Base-by-base conservation (phyloP, 2,113 vertebrate genomes). In the Propithecus coquereli region DNA sequence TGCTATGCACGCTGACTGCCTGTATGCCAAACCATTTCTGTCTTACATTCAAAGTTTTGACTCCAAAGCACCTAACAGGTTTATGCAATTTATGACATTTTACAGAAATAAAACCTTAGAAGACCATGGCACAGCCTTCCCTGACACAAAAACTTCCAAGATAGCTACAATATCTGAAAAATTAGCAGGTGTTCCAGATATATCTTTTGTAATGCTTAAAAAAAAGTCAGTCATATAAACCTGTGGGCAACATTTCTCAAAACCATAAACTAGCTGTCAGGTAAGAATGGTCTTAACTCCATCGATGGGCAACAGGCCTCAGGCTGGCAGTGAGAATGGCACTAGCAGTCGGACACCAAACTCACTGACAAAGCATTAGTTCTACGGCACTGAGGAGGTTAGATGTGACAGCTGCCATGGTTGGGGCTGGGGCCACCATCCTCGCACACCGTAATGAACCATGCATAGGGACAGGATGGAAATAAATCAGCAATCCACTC, bases 391-490 rank as follows among this genome's bases (percentile, higher is more conserved):
- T 6, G 1, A 76, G 40, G 61, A 68, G 37, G 5, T 68, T 12
- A 30, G 16, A 4, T 2, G 8, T 12, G 17, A 25, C 10, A 34
- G 22, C 61, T 9, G 54, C 3, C 18, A 7, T 0, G 25, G 23
- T 8, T n/a, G 89, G 37, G 27, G 20, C 12, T 23, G 2, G 40
- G 8, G 30, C 14, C 27, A 32, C 47, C 12, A 30, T 3, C 27
- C 6, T 4, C 6, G 0, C 23, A n/a, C 4, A 9, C 27, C 68
- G 17, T 0, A 2, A 25, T 12, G 13, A 13, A 14, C 18, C 14
- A 16, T 30, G 22, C 3, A 2, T 1, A 22, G 13, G 43, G 54
- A n/a, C 22, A n/a, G 12, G 8, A 82, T 5, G 45, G 47, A 73
- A 54, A 10, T 2, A 6, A 30, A 40, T 1, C 52, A 54, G 57